Evolutionary conservation across 2,888 invertebrate genomes (phyloP).

Genomic region (Steromphala cineraria): DNA sequence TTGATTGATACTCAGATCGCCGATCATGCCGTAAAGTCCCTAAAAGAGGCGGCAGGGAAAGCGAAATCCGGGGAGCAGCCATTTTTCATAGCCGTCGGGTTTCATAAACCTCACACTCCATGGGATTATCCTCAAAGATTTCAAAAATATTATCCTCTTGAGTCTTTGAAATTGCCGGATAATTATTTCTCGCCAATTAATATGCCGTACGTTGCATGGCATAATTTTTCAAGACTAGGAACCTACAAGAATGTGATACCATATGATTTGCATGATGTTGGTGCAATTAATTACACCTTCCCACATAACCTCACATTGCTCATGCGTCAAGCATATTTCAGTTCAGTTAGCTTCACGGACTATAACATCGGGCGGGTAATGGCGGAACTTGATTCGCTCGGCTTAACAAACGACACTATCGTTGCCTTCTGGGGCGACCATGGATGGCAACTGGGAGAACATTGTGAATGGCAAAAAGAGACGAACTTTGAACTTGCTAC

Average conservation of each 20-base stretch:
- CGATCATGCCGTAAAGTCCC: slow-evolving; percentile 79
- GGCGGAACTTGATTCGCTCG: slow-evolving; percentile 37
- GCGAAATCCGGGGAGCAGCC: slow-evolving; percentile 80
- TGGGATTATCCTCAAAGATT: slow-evolving; percentile 42
- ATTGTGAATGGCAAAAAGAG: slow-evolving; percentile 49
- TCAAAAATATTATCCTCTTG: slow-evolving; percentile 61
- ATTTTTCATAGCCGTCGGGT: slow-evolving; percentile 50
- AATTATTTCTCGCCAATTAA: slow-evolving; percentile 49
- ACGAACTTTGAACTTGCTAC: slow-evolving; percentile 57
- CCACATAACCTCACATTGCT: slow-evolving; percentile 28
- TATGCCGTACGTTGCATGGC: slow-evolving; percentile 58
- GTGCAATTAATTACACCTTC: slow-evolving; percentile 22
- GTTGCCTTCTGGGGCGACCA: slow-evolving; percentile 51
- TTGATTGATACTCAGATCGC: slow-evolving; percentile 38
- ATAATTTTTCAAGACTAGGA: slow-evolving; percentile 42
- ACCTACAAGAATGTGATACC: slow-evolving; percentile 37
- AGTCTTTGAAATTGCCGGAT: slow-evolving; percentile 37
- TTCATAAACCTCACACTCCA: slow-evolving; percentile 48
- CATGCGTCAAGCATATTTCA: slow-evolving; percentile 46
- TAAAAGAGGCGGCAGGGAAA: slow-evolving; percentile 81
- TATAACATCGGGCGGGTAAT: slow-evolving; percentile 43
- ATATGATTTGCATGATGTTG: slow-evolving; percentile 33
- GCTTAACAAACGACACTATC: slow-evolving; percentile 41
- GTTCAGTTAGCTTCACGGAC: slow-evolving; percentile 42
- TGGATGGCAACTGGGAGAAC: slow-evolving; percentile 48